Evolutionary conservation across 2,888 invertebrate genomes (phyloP), one percentile per base, ranked within the genome.

Genomic region (Lithophane ornitopus): DNA sequence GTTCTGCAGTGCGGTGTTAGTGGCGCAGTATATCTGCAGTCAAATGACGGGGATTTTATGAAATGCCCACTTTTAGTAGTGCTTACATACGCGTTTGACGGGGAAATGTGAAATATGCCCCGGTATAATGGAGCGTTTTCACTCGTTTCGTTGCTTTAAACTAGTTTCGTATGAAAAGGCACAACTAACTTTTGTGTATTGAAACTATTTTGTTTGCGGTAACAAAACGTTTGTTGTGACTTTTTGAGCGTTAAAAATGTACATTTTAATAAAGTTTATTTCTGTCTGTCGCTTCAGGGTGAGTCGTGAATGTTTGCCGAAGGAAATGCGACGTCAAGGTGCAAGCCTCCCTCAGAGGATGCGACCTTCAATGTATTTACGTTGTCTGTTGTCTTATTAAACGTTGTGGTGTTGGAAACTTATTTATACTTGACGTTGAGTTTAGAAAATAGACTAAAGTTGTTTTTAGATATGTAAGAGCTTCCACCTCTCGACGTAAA

Each of bases 11-110:
- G 85, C 85, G 78, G 73, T 69, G 69, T 44, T 52, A 52, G 54
- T 85, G 69, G 76, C 76, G 85, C 85, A 85, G 73, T 75, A 62
- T 85, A 77, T 82, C 85, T 83, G 85, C 85, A 87, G 85, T 71
- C 69, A 76, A 78, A 82, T 63, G 74, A 44, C 62, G 66, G 56
- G 61, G 12, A 63, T 82, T 87, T 78, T 80, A 74, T 76, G 59
- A 82, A 80, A 78, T 76, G 66, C 85, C 76, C 79, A 72, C 72
- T 74, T 70, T 28, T 65, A 62, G 62, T 73, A 78, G 72, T 74
- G 70, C 70, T 76, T 75, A 76, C 69, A 62, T 74, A 70, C 68
- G 52, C 62, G 56, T 80, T 85, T 78, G 71, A 72, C 46, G 85
- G 62, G 19, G 11, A 72, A 82, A 85, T 61, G 73, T 71, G 81